Conservation (phyloP, 1,140 invertebrate genomes). For the Drosophila persimilis region DNA sequence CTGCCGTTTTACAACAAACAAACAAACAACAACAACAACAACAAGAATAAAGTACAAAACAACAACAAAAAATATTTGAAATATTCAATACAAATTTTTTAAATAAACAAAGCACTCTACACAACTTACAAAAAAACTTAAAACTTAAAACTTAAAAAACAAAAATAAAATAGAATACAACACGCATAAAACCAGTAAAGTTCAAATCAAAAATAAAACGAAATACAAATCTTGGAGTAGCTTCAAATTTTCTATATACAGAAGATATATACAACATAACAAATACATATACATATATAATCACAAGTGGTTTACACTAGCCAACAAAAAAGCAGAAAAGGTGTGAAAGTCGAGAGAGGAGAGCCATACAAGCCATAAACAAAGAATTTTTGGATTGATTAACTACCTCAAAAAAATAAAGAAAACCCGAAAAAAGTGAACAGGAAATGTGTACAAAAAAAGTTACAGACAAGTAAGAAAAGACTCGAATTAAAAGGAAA, state of each 20-base stretch:
- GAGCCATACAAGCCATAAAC: constrained; percentile 1
- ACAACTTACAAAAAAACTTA: constrained; percentile 35
- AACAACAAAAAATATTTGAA: constrained; percentile 34
- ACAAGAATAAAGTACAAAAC: constrained; percentile 44
- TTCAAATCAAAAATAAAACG: constrained; percentile 61
- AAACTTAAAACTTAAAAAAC: constrained; percentile 37
- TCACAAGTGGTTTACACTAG: constrained; percentile 25
- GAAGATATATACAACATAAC: constrained; percentile 10
- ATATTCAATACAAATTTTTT: constrained; percentile 53
- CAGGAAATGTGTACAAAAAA: constrained; percentile 42
- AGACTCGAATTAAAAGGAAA: not conserved
- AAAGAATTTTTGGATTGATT: constrained; percentile 37
- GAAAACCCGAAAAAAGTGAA: constrained; percentile 52
- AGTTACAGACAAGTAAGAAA: constrained; percentile 54
- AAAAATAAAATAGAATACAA: constrained; percentile 24
- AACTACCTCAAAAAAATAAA: constrained; percentile 61
- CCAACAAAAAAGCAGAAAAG: constrained; percentile 21
- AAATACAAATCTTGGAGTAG: constrained; percentile 48
- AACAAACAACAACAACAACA: constrained; percentile 34
- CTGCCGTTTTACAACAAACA: constrained; percentile 73
- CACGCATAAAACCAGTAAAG: constrained; percentile 62
- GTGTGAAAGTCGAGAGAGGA: not conserved
- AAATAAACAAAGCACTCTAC: constrained; percentile 72
- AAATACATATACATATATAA: constrained; percentile 9
- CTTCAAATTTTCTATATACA: constrained; percentile 38